phyloP scores from a whole-genome alignment of 2,797 vertebrate species.

The Acanthopagrus latus region DNA sequence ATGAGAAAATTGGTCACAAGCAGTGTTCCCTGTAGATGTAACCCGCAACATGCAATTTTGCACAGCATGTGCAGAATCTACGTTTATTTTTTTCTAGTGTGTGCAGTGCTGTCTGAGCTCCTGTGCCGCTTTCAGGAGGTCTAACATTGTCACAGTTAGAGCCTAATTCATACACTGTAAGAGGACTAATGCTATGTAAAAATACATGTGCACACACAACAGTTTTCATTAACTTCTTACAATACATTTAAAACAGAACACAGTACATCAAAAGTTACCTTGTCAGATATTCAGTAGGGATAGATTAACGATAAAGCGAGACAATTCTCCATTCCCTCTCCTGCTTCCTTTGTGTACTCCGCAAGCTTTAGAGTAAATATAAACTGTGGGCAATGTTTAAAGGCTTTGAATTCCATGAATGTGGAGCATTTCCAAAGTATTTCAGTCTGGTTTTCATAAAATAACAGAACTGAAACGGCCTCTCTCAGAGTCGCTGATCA shows the following conservation, averaged over 20 bases:
- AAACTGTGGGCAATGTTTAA: conserved; percentile 9
- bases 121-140: conserved; percentile 56
- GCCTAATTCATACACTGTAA: conserved; percentile 39
- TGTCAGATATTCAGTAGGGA: not conserved
- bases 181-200: conserved; percentile 44
- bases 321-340: not conserved
- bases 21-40: conserved; percentile 79
- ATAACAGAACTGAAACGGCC: conserved; percentile 8
- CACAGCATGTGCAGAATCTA: conserved; percentile 73
- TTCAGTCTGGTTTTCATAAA: conserved; percentile 42
- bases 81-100: conserved; percentile 54
- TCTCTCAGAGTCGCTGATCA: conserved; percentile 17
- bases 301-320: not conserved
- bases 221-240: conserved; percentile 14
- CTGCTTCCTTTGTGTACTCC: not conserved
- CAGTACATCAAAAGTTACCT: not conserved
- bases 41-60: conserved; percentile 76
- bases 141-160: conserved; percentile 50
- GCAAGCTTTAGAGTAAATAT: not conserved
- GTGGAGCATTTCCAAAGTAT: conserved; percentile 28
- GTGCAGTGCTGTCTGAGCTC: conserved; percentile 38
- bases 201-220: conserved; percentile 29
- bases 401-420: not conserved
- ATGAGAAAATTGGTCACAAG: conserved; percentile 86
- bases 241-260: conserved; percentile 9